These are phyloP conservation scores for Tinea pellionella DNA, from an alignment of 2,888 invertebrate genomes.

Conservation along the genomic window DNA sequence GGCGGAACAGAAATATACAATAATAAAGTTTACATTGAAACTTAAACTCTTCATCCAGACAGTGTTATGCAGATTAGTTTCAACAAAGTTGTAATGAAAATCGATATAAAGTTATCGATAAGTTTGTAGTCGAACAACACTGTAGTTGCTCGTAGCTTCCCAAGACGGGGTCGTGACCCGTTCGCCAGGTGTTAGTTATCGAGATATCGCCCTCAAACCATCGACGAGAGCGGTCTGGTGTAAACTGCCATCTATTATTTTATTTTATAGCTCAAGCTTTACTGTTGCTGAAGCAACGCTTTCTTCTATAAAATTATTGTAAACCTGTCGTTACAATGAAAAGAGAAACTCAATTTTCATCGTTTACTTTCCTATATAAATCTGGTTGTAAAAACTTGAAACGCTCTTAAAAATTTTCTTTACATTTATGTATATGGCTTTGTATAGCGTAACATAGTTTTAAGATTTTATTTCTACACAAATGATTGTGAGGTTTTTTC, in stretches of 20 bases:
- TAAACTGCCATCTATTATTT: constrained; percentile 31
- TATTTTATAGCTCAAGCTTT: constrained; percentile 23
- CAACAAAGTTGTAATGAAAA: neutral
- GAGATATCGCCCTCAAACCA: constrained; percentile 18
- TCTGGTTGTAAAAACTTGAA: neutral
- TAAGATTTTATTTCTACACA: too few species aligned
- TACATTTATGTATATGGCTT: neutral
- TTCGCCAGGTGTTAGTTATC: constrained; percentile 33
- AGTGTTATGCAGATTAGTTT: neutral
- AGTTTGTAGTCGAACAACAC: neutral
- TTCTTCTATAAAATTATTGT: constrained; percentile 9
- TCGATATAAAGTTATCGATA: constrained; percentile 8
- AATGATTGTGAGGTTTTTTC: too few species aligned
- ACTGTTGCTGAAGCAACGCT: constrained; percentile 2
- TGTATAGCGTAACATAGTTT: too few species aligned
- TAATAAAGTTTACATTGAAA: too few species aligned
- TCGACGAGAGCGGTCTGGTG: constrained; percentile 18
- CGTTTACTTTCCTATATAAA: neutral
- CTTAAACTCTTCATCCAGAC: too few species aligned
- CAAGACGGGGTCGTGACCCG: constrained; percentile 35
- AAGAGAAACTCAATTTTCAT: neutral
- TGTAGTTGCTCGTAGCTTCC: constrained; percentile 16
- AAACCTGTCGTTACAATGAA: constrained; percentile 1
- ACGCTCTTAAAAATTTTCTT: neutral
- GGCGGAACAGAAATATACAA: too few species aligned